A percentile compares a stretch with the other conserved stretches of the same genome.
These are phyloP conservation scores for Epizoanthus scotinus DNA, from an alignment of 92 coral and sea anemone genomes.

Conservation along the genomic window DNA sequence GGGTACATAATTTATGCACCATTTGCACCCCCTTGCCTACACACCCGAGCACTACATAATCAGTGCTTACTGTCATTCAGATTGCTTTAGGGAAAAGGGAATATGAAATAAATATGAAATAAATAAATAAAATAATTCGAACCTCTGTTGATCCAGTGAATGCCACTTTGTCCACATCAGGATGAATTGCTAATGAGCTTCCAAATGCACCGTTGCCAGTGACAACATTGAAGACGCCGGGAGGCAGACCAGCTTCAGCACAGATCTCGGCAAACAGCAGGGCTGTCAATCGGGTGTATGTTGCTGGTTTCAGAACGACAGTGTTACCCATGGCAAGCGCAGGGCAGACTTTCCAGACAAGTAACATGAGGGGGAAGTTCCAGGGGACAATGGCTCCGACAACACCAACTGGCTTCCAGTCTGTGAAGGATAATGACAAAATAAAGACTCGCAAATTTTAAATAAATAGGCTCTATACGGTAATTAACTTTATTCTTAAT, in stretches of 20 bases:
- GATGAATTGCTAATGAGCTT: conserved; percentile 81
- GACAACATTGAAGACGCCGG: conserved; percentile 98
- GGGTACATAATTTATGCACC: no score
- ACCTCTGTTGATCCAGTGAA: conserved; percentile 99
- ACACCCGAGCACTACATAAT: no score
- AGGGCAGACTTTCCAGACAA: conserved; percentile 99
- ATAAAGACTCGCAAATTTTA: not conserved
- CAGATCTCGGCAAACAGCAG: conserved; percentile 98
- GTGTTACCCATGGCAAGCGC: conserved; percentile 99
- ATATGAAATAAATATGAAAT: not conserved
- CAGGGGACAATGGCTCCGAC: conserved; percentile 99
- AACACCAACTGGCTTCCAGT: conserved; percentile 96
- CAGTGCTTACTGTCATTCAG: no score
- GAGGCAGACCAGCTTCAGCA: conserved; percentile 98
- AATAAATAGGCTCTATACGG: not conserved
- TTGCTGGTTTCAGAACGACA: conserved; percentile 95
- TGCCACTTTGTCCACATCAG: conserved; percentile 97
- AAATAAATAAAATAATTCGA: not conserved
- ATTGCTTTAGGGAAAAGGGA: no score
- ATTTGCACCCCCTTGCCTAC: no score
- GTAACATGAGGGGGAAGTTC: conserved; percentile 96
- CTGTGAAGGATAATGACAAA: conserved; percentile 29
- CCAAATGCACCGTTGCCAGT: conserved; percentile 99
- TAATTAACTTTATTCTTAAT: no score
- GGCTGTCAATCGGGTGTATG: conserved; percentile 94